Base-by-base conservation (phyloP, 2,113 vertebrate genomes). In the Entomyzon cyanotis region DNA sequence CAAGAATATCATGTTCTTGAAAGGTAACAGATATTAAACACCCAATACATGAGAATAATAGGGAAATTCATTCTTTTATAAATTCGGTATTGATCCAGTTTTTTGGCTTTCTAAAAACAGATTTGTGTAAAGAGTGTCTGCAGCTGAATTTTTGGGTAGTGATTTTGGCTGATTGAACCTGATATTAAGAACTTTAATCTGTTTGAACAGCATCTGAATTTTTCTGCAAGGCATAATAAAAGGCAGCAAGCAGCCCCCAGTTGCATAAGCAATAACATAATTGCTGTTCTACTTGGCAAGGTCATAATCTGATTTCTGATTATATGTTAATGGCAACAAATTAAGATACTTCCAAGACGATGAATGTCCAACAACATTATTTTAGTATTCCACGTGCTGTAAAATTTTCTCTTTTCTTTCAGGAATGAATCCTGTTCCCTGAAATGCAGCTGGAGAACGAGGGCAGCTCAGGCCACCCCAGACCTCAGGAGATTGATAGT, bases 391-490 rank as follows among this genome's bases (percentile, higher is more conserved):
- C 63, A 46, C 1, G 0, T 79, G 77, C 60, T 47, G 62, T 67
- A 65, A 74, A 78, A 74, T 15, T 24, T 5, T 55, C 15, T 59
- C 37, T 75, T 90, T 77, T 87, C 78, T 88, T 90, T 95, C 68
- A 89, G 39, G 91, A 93, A 60, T 84, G 90, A 90, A 95, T 70
- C 15, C 39, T 56, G 30, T 70, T 92, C 63, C 82, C 80, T 63
- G 80, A 81, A 62, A 44, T 96, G 87, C 91, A 90, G 83, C 75
- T 90, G 92, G 69, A 87, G 90, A 87, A 96, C 1, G 15, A 92
- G 94, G 77, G 93, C 93, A 92, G 88, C 83, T 92, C 44, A 92
- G 93, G 95, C 83, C 90, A 96, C 41, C 84, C 63, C 74, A 74
- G 50, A 70, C 35, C 95, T 63, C 95, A 55, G 77, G 95, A 94